Evolutionary conservation across 2,797 vertebrate genomes (phyloP), one percentile per base, ranked within the genome.

Genomic region (Hypotaenidia okinawae): DNA sequence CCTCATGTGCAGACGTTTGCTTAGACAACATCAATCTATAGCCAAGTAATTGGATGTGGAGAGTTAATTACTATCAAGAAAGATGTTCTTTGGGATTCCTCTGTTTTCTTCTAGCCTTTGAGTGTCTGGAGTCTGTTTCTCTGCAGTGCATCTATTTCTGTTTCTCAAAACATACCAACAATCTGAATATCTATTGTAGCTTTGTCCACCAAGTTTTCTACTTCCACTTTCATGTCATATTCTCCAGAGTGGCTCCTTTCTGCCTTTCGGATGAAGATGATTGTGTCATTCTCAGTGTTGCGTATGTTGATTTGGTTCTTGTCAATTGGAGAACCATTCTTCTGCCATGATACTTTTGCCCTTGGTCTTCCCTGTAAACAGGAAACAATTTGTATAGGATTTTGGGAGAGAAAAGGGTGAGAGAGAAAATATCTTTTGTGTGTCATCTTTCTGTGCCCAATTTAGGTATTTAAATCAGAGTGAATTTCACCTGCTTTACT

Each of bases 251-350:
- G 99, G 45, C 97, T 98, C 59, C 99, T 98, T 52, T 99, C 99
- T 13, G 99, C 99, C 96, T 99, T 99, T 58, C 99, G 98, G 90
- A 99, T 99, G 96, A 99, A 99, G 95, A 99, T 98, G 96, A 99
- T 99, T 45, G 99, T 99, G 87, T 99, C 99, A 1, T 98, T 98
- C 79, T 99, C 99, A 7, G 98, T 99, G 98, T 99, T 99, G 49
- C 99, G 99, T 91, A 99, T 99, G 96, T 98, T 99, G 94, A 99
- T 98, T 45, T 99, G 98, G 47, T 98, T 97, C 80, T 98, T 98
- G 76, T 99, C 99, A 1, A 99, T 98, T 9, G 98, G 95, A 9
- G 97, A 43, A 12, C 98, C 99, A 4, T 99, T 99, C 78, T 99
- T 99, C 96, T 98, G 95, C 99, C 99, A 99, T 28, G 68, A 98